Base-by-base conservation (phyloP, 1,140 invertebrate genomes). In the Drosophila mayri region DNA sequence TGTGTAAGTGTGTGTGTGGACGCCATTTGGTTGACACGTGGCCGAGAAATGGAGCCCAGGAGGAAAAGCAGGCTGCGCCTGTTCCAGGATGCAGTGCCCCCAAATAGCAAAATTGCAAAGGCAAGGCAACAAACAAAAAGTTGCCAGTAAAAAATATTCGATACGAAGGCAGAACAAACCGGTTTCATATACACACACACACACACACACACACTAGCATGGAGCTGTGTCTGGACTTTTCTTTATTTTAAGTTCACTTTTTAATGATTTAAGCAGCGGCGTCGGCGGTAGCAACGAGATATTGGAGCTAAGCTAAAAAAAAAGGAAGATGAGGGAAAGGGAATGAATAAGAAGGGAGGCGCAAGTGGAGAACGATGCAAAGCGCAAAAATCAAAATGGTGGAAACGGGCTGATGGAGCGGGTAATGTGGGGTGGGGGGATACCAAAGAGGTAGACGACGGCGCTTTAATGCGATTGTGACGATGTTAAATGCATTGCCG, bases 381-480 rank as follows among this genome's bases (percentile, higher is more conserved):
- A 66, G 70, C 55, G 72, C 80, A 77, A 90, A 91, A 91, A 91
- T 85, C 84, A 91, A 91, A 91, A 91, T 91, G 88, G 88, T 91
- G 90, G 88, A 68, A 54, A 41, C 63, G 59, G 58, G 14, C 37
- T 55, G 54, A 46, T 58, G 75, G 38, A 57, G 47, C 46, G 60
- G 32, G 46, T n/a, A 50, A 41, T 40, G 28, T 32, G 18, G 14
- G 32, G 43, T 32, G 30, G 18, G n/a, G 52, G 22, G 62, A 44
- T 40, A 43, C 43, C 57, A 62, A 64, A 70, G 67, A 75, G 68
- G 82, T 49, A 60, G 70, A 59, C 65, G 58, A 49, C 59, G 78
- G 47, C 60, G 67, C 40, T 84, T 87, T 87, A 87, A 87, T 87
- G 84, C 85, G 84, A 87, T 87, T 87, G 84, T 77, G 84, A 87